Evolutionary conservation across 2,888 invertebrate species (phyloP), one percentile per base, ranked within the genome.

Genomic region (Acrobasis consociella): DNA sequence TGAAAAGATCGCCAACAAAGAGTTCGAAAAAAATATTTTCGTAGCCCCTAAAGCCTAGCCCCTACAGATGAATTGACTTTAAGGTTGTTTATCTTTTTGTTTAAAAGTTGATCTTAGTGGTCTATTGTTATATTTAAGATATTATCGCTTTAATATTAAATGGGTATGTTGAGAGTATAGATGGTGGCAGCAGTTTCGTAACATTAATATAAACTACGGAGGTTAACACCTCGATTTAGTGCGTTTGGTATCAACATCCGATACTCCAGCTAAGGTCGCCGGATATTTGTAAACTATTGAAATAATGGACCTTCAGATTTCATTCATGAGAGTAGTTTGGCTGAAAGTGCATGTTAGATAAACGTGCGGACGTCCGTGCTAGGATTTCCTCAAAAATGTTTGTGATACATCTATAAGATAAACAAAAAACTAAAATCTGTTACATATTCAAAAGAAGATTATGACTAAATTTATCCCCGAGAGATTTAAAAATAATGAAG

Each of bases 271-370:
- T 46, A 38, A 55, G 55, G 55, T 62, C 61, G 37, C 46, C 31
- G 37, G 53, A 38, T 52, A 60, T 62, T 62, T 62, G 62, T 62
- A 62, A 62, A 62, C 62, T 37, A 55, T 49, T 49, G 53, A 49
- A 62, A 62, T 55, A 62, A 55, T 53, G 62, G 56, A 55, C 62
- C 62, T 62, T 62, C 62, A 55, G 5, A 61, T 49, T 61, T 55
- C 53, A 61, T 61, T 61, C 61, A 46, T 61, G 15, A 31, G 9
- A 59, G 49, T 9, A 49, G 11, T 13, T 49, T 37, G 42, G 22
- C 39, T 39, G 9, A 10, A 37, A 15, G 3, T 55, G 53, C 38
- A 22, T 52, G 31, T 7, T 13, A 37, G n/a, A 22, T 31, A 31
- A 31, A 31, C 31, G 31, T 31, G 8, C 52, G n/a, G 2, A 13